A percentile compares a stretch with the other conserved stretches of the same genome.
Evolutionary conservation across 2,797 vertebrate genomes (phyloP).

Genomic region (Sebastiscus albofasciatus): DNA sequence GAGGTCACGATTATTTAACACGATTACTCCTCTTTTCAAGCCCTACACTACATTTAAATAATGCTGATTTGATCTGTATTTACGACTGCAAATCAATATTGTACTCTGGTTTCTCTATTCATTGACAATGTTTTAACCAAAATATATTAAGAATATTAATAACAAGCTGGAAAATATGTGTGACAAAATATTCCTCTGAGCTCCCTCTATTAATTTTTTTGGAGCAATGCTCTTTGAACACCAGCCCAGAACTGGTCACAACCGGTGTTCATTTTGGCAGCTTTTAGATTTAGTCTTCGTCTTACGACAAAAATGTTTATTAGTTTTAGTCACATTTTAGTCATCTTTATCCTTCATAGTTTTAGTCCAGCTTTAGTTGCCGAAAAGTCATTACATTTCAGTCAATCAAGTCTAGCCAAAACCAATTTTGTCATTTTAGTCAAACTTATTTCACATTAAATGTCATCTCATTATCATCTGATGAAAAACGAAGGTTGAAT

Average conservation of each 20-base stretch:
- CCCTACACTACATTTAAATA: not conserved
- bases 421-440: too few species aligned
- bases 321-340: too few species aligned
- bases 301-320: too few species aligned
- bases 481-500: too few species aligned
- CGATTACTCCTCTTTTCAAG: too few species aligned
- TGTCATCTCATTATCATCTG: too few species aligned
- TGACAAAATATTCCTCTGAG: not conserved
- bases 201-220: accelerated
- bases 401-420: not conserved
- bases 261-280: not conserved
- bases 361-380: not conserved
- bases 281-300: too few species aligned
- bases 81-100: not conserved
- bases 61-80: not conserved
- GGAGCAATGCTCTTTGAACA: not conserved
- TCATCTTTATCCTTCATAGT: not conserved
- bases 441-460: too few species aligned
- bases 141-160: not conserved
- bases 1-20: not conserved
- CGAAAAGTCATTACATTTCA: not conserved
- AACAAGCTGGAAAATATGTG: not conserved
- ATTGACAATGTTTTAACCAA: not conserved
- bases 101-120: not conserved
- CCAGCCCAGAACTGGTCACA: not conserved